Base-by-base conservation (phyloP, 2,113 vertebrate species). In the Rhinopomastus cyanomelas region DNA sequence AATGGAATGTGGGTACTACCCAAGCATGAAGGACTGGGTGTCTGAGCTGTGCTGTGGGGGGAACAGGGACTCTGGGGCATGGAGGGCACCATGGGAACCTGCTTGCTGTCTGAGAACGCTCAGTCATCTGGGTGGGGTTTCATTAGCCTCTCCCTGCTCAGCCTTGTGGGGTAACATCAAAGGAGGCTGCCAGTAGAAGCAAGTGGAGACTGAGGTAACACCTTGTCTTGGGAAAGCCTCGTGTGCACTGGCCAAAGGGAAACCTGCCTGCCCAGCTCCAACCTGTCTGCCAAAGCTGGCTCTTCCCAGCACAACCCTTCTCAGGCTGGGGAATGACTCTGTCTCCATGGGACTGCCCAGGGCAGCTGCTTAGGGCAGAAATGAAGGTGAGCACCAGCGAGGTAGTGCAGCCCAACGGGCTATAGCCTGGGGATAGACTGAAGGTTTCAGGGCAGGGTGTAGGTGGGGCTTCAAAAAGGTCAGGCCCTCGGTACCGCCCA, bases 301-400 rank as follows among this genome's bases (percentile, higher is more conserved):
- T 72, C 5, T 75, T 81, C 69, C 61, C 68, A 77, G 42, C 4
- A 2, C 56, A 11, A 55, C 82, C 46, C 60, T 48, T 60, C 59
- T 51, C 39, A 64, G 67, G 49, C 71, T 22, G 8, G 3, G 27
- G 22, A 23, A 37, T 13, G 11, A 0, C 39, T 22, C 34, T 32
- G 12, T 0, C 0, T 21, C 86, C 18, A 69, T 5, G 21, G 79
- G 42, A 9, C 32, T 46, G 51, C 77, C 56, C 1, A 2, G 12
- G 55, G 65, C 1, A 4, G 46, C 64, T 85, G 83, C 66, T 65
- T 27, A 11, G 0, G 1, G 32, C 51, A 59, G 64, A 46, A 68
- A 39, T 30, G 7, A 26, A 37, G 29, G 19, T 56, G 56, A 55
- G 37, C 3, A 2, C 65, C 11, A 3, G 52, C 0, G 1, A 7